Percentiles rank a stretch among this genome's conserved stretches.
phyloP scores from a whole-genome alignment of 2,797 vertebrate genomes.

The Okamejei kenojei region DNA sequence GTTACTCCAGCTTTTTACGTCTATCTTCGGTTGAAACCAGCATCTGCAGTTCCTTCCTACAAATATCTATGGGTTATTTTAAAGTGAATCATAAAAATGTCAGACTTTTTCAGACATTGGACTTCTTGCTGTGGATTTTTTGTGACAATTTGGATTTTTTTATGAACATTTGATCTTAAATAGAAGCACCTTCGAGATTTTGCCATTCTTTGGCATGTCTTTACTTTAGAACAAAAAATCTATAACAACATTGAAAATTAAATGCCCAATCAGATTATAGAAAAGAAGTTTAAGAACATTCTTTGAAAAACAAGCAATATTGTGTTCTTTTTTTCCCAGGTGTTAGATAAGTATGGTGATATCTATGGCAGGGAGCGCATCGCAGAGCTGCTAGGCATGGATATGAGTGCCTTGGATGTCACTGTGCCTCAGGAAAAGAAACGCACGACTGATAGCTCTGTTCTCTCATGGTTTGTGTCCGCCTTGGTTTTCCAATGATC shows the following conservation, averaged over 20 bases:
- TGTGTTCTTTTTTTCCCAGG: conserved; percentile 52
- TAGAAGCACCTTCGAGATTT: neutral
- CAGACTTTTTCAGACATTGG: neutral
- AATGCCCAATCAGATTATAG: neutral
- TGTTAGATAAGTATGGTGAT: conserved; percentile 87
- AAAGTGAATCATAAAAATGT: neutral
- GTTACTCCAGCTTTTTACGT: too few species aligned
- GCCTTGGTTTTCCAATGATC: neutral
- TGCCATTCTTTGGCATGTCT: neutral
- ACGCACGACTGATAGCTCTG: conserved; percentile 64
- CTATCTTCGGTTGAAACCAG: too few species aligned
- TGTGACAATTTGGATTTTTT: neutral
- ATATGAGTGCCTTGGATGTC: conserved; percentile 79
- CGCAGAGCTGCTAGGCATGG: conserved; percentile 84
- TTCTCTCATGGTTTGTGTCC: conserved; percentile 70
- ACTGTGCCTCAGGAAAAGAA: conserved; percentile 77
- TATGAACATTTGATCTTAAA: neutral
- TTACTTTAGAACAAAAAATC: neutral
- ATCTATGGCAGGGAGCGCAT: conserved; percentile 90
- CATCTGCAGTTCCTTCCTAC: too few species aligned
- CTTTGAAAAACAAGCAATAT: neutral
- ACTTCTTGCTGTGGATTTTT: neutral
- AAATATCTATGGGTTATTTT: too few species aligned
- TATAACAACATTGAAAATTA: neutral
- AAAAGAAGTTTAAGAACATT: neutral